Percentiles rank a stretch among this genome's conserved stretches.
Evolutionary conservation across 2,888 invertebrate genomes (phyloP).

Genomic region (Omphaloscelis lunosa): DNA sequence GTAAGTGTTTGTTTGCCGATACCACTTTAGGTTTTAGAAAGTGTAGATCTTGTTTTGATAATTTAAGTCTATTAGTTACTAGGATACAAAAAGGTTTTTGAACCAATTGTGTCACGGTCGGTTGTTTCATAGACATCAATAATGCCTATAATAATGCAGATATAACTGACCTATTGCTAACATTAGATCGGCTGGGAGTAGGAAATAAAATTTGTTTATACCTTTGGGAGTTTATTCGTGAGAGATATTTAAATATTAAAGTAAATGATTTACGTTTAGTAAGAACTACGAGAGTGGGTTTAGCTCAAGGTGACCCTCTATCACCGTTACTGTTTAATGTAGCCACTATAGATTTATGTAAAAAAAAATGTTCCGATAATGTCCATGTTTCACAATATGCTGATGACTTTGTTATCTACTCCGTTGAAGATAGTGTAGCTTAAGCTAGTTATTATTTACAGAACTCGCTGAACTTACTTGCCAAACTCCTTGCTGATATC

Average conservation of each 20-base stretch:
- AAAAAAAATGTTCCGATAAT: neutral
- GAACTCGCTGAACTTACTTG: neutral
- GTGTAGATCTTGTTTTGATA: neutral
- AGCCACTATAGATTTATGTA: slow-evolving; percentile 5
- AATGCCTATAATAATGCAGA: too few species aligned
- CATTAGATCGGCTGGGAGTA: too few species aligned
- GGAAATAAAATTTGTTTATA: too few species aligned
- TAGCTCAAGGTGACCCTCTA: too few species aligned
- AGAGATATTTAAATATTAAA: slow-evolving; percentile 5
- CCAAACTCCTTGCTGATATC: slow-evolving; percentile 1
- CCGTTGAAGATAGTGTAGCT: neutral
- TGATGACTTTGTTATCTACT: slow-evolving; percentile 5
- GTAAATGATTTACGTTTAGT: neutral
- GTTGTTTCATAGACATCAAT: too few species aligned
- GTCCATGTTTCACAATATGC: neutral
- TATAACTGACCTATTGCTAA: too few species aligned
- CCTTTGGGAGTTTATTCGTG: neutral
- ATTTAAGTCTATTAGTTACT: neutral
- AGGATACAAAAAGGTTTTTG: too few species aligned
- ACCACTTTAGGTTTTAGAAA: too few species aligned
- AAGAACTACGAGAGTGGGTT: neutral
- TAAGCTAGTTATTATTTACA: slow-evolving; percentile 1
- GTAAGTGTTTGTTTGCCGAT: too few species aligned
- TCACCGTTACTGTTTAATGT: neutral
- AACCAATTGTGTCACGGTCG: too few species aligned